A percentile compares a stretch with the other conserved stretches of the same genome.
These are phyloP conservation scores for Seladonia tumulorum DNA, from an alignment of 2,888 invertebrate species.

Conservation along the genomic window DNA sequence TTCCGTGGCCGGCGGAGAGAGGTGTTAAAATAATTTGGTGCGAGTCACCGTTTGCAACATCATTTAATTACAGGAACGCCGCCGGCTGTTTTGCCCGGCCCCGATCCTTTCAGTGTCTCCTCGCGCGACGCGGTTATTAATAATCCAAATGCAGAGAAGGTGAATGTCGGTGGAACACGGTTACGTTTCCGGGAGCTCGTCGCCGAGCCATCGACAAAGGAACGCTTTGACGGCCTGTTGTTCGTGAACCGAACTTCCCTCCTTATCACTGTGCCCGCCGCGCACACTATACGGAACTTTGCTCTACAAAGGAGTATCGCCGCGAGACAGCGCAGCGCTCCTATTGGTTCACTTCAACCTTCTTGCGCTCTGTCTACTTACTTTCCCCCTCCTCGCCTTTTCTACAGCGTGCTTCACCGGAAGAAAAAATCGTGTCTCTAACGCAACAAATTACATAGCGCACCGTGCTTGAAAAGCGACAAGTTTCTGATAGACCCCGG, in stretches of 20 bases:
- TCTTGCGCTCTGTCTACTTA: neutral
- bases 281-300: neutral
- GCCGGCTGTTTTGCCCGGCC: constrained; percentile 28
- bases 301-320: constrained; percentile 21
- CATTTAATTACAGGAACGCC: constrained; percentile 47
- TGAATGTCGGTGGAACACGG: constrained; percentile 43
- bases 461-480: too few species aligned
- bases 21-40: constrained; percentile 39
- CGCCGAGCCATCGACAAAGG: constrained; percentile 56
- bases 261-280: constrained; percentile 44
- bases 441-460: too few species aligned
- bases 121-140: constrained; percentile 56
- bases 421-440: too few species aligned
- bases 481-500: too few species aligned
- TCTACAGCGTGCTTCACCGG: neutral
- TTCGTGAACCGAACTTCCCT: constrained; percentile 43
- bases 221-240: constrained; percentile 52
- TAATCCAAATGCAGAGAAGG: constrained; percentile 67
- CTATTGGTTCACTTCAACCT: neutral
- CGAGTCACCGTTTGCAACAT: constrained; percentile 27
- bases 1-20: constrained; percentile 6
- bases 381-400: neutral
- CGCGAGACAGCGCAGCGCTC: neutral
- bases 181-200: constrained; percentile 33
- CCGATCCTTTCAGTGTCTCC: constrained; percentile 28